A percentile compares a stretch with the other conserved stretches of the same genome.
Conservation (phyloP, 2,113 vertebrate species). For the Acanthisitta chloris region DNA sequence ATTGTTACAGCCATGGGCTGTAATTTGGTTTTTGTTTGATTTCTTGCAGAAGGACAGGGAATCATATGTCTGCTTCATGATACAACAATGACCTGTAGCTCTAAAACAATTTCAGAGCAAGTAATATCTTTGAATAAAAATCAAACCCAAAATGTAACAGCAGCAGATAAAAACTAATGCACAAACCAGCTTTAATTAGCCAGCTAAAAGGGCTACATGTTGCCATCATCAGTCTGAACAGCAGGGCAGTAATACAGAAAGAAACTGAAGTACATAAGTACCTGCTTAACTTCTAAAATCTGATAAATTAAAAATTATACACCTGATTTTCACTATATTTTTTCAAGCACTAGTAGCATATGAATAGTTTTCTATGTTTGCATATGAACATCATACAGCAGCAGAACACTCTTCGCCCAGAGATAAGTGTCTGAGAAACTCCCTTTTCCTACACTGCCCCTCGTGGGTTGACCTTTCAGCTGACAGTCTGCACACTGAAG, state of each 20-base stretch:
- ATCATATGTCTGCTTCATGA: background rate
- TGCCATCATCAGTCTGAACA: background rate
- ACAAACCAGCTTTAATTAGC: background rate
- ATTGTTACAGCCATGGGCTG: background rate
- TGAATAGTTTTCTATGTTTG: background rate
- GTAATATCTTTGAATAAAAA: background rate
- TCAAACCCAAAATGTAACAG: background rate
- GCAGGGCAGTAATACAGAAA: background rate
- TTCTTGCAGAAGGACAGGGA: background rate
- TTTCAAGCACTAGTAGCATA: background rate
- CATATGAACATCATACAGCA: background rate
- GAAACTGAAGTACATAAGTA: background rate
- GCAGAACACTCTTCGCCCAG: background rate
- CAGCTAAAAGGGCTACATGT: background rate
- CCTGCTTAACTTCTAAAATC: background rate
- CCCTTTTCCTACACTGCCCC: background rate
- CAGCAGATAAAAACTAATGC: background rate
- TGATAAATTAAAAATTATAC: background rate
- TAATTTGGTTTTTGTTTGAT: background rate
- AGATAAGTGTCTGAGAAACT: rapidly evolving
- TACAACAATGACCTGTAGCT: background rate
- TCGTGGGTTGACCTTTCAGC: background rate
- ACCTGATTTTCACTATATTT: background rate
- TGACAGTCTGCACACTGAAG: background rate
- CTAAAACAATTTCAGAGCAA: background rate